phyloP scores from a whole-genome alignment of 1,140 invertebrate genomes.

The Drosophila truncata region DNA sequence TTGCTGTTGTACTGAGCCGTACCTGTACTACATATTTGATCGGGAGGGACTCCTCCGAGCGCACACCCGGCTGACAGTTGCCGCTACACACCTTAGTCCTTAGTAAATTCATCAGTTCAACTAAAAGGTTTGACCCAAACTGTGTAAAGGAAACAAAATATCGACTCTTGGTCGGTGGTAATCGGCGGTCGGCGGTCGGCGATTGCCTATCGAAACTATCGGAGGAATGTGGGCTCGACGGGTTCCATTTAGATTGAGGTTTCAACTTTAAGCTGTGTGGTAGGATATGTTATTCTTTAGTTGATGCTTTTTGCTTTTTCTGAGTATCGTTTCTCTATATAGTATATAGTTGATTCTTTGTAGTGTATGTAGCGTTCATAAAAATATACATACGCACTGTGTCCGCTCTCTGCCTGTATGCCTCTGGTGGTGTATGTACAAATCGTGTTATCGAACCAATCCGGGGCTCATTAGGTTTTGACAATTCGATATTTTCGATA shows the following conservation, averaged over 20 bases:
- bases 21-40: constrained; percentile 6
- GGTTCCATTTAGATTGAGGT: constrained; percentile 15
- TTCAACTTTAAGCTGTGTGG: constrained; percentile 49
- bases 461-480: neutral
- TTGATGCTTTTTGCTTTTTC: constrained; percentile 35
- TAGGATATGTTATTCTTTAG: constrained; percentile 67
- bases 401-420: constrained; percentile 4
- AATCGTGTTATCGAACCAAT: constrained; percentile 30
- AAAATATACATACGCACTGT: constrained; percentile 41
- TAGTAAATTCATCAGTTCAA: neutral
- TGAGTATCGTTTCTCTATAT: constrained; percentile 43
- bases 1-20: constrained; percentile 36
- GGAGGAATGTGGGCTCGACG: constrained; percentile 18
- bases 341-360: constrained; percentile 46
- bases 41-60: constrained; percentile 13
- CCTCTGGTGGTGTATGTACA: constrained; percentile 41
- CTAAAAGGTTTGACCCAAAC: constrained; percentile 38
- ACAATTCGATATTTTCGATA: neutral
- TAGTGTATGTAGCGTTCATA: constrained; percentile 44
- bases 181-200: constrained; percentile 1
- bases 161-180: neutral
- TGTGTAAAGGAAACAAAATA: constrained; percentile 12
- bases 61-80: constrained; percentile 22
- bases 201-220: constrained; percentile 20
- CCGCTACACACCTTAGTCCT: constrained; percentile 2